Evolutionary conservation across 1,140 invertebrate species (phyloP), one percentile per base, ranked within the genome.

Genomic region (Drosophila watanabei): DNA sequence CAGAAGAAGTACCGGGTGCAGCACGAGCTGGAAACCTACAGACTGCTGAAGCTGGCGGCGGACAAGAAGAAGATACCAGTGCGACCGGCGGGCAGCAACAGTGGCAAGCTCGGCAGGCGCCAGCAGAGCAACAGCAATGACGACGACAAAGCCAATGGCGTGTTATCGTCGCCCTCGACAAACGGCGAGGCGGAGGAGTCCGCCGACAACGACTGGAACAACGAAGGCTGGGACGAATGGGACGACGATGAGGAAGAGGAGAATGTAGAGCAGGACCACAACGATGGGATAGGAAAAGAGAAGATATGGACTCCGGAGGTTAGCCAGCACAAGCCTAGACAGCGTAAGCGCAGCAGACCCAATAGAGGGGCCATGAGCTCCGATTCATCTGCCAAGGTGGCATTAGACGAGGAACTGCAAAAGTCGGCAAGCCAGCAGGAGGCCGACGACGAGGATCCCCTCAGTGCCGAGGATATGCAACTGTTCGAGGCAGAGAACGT

Each of bases 401-500:
- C 88, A 2, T 48, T 93, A 1, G 90, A 92, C 14, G 92, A 92
- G 57, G 92, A 92, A 32, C 80, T 89, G 0, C 85, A 90, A 14
- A 82, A 93, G 61, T 76, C 89, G 1, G 77, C 57, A 3, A 41
- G 68, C 37, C 81, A 90, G 61, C 89, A 85, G 62, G 82, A 88
- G 35, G 82, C 70, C 4, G 70, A 82, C 14, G 86, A 87, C 8
- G 94, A 95, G 33, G 95, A 96, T 62, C 95, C 96, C 64, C 92
- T 98, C 1, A 96, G 96, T 64, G 93, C 96, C 4, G 98, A 99
- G 93, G 98, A 99, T 93, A 94, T 98, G 46, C 98, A 99, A 93
- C 96, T 99, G 94, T 97, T 97, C 89, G 97, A 98, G 93, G 95
- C 95, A 1, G 97, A 98, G 94, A 98, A 98, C 93, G 94, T 96